phyloP scores from a whole-genome alignment of 2,888 invertebrate species.

The Lycia hirtaria region DNA sequence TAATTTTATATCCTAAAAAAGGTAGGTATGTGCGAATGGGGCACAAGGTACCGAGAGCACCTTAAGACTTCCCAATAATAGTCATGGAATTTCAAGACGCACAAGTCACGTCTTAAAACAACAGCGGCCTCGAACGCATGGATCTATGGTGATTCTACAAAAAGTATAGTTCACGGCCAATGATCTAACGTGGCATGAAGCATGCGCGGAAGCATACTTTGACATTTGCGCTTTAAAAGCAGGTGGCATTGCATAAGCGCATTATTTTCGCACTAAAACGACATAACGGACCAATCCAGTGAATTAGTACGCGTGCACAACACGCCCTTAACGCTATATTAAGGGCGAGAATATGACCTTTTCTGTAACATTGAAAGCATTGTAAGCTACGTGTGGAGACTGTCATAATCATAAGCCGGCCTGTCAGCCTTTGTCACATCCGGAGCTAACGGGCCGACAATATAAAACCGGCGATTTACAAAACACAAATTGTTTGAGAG shows the following conservation, averaged over 20 bases:
- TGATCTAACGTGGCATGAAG: conserved; percentile 28
- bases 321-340: conserved; percentile 60
- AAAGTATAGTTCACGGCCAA: conserved; percentile 69
- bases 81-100: conserved; percentile 6
- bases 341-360: conserved; percentile 63
- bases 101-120: conserved; percentile 6
- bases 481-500: conserved; percentile 76
- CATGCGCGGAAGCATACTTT: conserved; percentile 68
- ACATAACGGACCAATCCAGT: conserved; percentile 64
- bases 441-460: conserved; percentile 69
- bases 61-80: too few species aligned
- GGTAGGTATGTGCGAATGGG: too few species aligned
- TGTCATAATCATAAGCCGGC: conserved; percentile 66
- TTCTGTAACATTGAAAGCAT: conserved; percentile 46
- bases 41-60: too few species aligned
- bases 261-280: conserved; percentile 69
- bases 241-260: conserved; percentile 71
- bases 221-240: conserved; percentile 69
- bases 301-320: conserved; percentile 63
- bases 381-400: conserved; percentile 54
- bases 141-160: conserved; percentile 70
- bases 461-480: conserved; percentile 73
- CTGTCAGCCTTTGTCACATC: conserved; percentile 63
- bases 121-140: conserved; percentile 55
- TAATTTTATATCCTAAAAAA: too few species aligned